Percentiles rank a stretch among this genome's conserved stretches.
These are phyloP conservation scores for Ctenochaetus hawaiiensis DNA, from an alignment of 2,797 vertebrate species.

Conservation along the genomic window DNA sequence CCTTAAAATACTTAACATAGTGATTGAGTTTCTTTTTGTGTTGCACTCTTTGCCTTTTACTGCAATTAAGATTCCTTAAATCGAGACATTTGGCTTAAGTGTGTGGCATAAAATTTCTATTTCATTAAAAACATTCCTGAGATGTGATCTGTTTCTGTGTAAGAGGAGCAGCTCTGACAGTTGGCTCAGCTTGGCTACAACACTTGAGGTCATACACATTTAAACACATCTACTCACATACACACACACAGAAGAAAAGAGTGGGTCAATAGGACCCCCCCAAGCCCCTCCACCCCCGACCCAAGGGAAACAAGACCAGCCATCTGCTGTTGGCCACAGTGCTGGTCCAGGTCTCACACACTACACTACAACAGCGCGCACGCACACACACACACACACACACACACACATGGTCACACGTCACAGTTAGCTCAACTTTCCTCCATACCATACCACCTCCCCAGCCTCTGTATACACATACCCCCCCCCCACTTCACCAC, in stretches of 20 bases:
- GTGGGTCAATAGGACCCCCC: slow-evolving; percentile 63
- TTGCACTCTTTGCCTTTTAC: slow-evolving; percentile 4
- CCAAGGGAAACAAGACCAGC: slow-evolving; percentile 56
- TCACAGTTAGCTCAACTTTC: slow-evolving; percentile 61
- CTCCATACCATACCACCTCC: slow-evolving; percentile 59
- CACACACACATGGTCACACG: slow-evolving; percentile 31
- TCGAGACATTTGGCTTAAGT: slow-evolving; percentile 33
- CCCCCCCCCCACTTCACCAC: slow-evolving; percentile 43
- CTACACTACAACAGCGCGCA: slow-evolving; percentile 21
- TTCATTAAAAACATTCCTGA: slow-evolving; percentile 68
- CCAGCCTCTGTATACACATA: slow-evolving; percentile 50
- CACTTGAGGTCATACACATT: slow-evolving; percentile 64
- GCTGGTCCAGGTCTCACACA: slow-evolving; percentile 51
- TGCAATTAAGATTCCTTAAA: slow-evolving; percentile 19
- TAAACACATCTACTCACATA: slow-evolving; percentile 38
- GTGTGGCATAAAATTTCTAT: slow-evolving; percentile 41
- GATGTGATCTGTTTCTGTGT: slow-evolving; percentile 64
- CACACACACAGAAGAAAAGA: slow-evolving; percentile 50
- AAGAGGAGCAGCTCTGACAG: slow-evolving; percentile 77
- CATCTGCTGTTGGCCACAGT: slow-evolving; percentile 76
- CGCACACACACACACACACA: slow-evolving; percentile 31
- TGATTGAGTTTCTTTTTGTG: too few relatives aligned
- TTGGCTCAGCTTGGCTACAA: slow-evolving; percentile 64
- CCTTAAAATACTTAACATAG: not conserved
- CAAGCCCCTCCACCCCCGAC: slow-evolving; percentile 8